Conservation (phyloP, 2,888 invertebrate genomes). For the Athrips mouffetella region DNA sequence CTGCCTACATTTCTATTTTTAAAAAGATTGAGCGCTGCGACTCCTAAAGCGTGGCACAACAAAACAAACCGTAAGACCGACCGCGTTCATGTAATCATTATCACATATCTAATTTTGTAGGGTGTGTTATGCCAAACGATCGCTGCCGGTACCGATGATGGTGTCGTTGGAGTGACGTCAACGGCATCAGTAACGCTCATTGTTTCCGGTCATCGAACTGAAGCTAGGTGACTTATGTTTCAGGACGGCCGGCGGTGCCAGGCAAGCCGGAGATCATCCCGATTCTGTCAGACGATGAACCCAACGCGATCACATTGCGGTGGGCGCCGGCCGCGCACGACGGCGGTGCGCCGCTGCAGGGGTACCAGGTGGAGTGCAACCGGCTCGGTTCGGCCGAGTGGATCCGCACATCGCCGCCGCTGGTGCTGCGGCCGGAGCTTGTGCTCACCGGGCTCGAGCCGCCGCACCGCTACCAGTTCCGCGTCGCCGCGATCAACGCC, state of each 20-base stretch:
- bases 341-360: conserved; percentile 91
- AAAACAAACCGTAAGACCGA: conserved; percentile 73
- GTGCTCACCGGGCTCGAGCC: conserved; percentile 90
- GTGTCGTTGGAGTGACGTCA: conserved; percentile 12
- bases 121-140: conserved; percentile 60
- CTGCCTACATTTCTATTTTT: conserved; percentile 63
- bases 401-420: conserved; percentile 87
- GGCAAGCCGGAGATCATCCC: conserved; percentile 90
- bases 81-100: conserved; percentile 70
- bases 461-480: conserved; percentile 92
- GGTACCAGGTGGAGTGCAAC: conserved; percentile 87
- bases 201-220: conserved; percentile 26
- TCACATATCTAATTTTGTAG: conserved; percentile 70
- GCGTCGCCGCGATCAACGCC: conserved; percentile 94
- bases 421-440: conserved; percentile 85
- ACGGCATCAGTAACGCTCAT: neutral
- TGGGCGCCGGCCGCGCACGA: conserved; percentile 90
- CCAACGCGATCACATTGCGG: conserved; percentile 88
- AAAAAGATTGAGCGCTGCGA: conserved; percentile 65
- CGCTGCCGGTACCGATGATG: conserved; percentile 28
- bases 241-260: conserved; percentile 88
- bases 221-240: conserved; percentile 31
- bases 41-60: conserved; percentile 72
- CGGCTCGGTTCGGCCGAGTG: conserved; percentile 87
- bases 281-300: conserved; percentile 83